Conservation (phyloP, 30 jellyfish, hydroid and myxozoan genomes). For the Hydractinia symbiolongicarpus region DNA sequence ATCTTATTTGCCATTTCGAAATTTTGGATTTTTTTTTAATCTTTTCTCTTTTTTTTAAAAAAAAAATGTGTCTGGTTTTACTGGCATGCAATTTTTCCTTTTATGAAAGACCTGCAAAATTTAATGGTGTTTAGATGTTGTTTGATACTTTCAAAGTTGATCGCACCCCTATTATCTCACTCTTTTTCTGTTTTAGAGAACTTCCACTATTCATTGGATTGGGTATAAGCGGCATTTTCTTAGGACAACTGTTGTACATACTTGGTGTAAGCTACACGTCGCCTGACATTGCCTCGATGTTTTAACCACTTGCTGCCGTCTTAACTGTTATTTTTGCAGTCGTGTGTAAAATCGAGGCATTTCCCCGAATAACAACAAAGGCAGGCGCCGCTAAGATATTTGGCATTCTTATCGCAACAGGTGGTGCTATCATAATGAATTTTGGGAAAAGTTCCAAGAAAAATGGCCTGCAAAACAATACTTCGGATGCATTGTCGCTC, state of each 20-base stretch:
- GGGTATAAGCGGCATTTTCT: slow-evolving; percentile 27
- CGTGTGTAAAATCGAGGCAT: slow-evolving; percentile 4
- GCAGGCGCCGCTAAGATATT: slow-evolving; percentile 27
- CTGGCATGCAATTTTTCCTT: no score
- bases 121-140: no score
- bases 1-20: no score
- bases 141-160: background rate
- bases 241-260: slow-evolving; percentile 18
- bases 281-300: slow-evolving; percentile 47
- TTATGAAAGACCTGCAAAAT: no score
- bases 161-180: slow-evolving; percentile 1
- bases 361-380: background rate
- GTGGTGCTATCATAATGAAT: slow-evolving; percentile 35
- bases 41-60: no score
- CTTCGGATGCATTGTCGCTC: background rate
- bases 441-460: slow-evolving; percentile 14
- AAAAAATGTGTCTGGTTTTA: no score
- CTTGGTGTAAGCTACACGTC: slow-evolving; percentile 32
- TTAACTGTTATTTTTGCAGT: slow-evolving; percentile 18
- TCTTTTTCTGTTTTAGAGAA: slow-evolving; percentile 19
- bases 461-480: background rate
- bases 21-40: no score
- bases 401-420: slow-evolving; percentile 31
- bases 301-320: slow-evolving; percentile 41
- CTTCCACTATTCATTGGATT: slow-evolving; percentile 2